Evolutionary conservation across 2,888 invertebrate species (phyloP).

Genomic region (Tethea ocularis): DNA sequence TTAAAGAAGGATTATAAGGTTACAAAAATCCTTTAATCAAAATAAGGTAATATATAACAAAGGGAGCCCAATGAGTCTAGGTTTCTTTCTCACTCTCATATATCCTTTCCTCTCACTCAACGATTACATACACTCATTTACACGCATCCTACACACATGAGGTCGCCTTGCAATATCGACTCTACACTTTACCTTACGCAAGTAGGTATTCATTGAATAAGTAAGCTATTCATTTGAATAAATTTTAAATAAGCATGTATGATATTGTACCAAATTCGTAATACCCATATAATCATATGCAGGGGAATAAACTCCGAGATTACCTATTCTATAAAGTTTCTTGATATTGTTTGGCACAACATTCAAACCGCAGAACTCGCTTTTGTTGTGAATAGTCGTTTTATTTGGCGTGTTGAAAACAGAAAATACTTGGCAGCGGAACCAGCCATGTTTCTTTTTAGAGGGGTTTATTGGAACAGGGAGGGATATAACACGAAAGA

Average conservation of each 20-base stretch:
- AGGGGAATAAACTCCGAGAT: constrained; percentile 35
- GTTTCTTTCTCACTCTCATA: background rate
- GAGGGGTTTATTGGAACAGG: constrained; percentile 25
- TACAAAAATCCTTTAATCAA: background rate
- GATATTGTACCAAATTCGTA: background rate
- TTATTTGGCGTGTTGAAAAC: constrained; percentile 52
- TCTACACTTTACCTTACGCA: background rate
- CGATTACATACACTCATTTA: background rate
- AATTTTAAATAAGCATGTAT: background rate
- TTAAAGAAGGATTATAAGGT: no score
- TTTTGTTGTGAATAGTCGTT: constrained; percentile 49
- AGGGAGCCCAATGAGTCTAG: background rate
- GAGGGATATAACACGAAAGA: constrained; percentile 38
- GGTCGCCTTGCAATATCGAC: background rate
- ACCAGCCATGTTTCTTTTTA: constrained; percentile 29
- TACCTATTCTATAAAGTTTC: constrained; percentile 45
- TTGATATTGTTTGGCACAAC: constrained; percentile 55
- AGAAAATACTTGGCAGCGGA: constrained; percentile 55
- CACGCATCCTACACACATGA: background rate
- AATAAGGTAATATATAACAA: background rate
- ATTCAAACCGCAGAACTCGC: constrained; percentile 35
- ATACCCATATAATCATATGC: constrained; percentile 31
- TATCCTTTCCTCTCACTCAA: background rate
- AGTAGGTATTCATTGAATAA: background rate
- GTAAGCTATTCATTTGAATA: background rate